Base-by-base conservation (phyloP, 2,113 vertebrate species). In the Sterna hirundo region DNA sequence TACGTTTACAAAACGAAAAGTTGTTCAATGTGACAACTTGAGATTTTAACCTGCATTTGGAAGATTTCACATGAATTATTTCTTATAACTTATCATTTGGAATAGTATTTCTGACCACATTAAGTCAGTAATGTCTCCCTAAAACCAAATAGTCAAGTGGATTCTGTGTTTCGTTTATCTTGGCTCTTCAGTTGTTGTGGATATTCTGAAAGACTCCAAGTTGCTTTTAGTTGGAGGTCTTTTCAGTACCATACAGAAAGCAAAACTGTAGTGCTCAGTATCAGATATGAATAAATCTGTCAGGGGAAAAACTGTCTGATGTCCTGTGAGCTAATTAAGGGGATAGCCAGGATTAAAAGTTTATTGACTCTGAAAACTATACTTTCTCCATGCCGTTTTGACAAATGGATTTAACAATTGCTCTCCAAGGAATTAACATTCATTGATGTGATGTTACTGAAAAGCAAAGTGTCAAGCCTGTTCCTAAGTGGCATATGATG, bases 271-370 rank as follows among this genome's bases (percentile, higher is more conserved):
- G 18, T 76, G 29, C 3, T 72, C 2, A 2, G 42, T 83, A 54
- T 46, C 38, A 72, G n/a, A 49, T 88, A 29, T 3, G 13, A 76
- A 44, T 66, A 70, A 83, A 68, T 68, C 17, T 62, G 10, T 84
- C 13, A 27, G 27, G 76, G 58, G 7, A 27, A 71, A 83, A 87
- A 54, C 26, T 15, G 7, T 38, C 32, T 30, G 58, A 2, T 34
- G 27, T 80, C n/a, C n/a, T 0, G 0, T 68, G 72, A 60, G 6
- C 21, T 76, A 2, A 2, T 46, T 29, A 8, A 36, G 10, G 14
- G 3, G 10, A 4, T 51, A 86, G 29, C 21, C 27, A 62, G 15
- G 34, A 68, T 52, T 74, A n/a, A 70, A 42, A 64, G 5, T 57
- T 49, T 40, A 12, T 36, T 78, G 29, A 27, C 34, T 83, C 47